Conservation (phyloP, 2,797 vertebrate genomes). For the Acridotheres tristis region DNA sequence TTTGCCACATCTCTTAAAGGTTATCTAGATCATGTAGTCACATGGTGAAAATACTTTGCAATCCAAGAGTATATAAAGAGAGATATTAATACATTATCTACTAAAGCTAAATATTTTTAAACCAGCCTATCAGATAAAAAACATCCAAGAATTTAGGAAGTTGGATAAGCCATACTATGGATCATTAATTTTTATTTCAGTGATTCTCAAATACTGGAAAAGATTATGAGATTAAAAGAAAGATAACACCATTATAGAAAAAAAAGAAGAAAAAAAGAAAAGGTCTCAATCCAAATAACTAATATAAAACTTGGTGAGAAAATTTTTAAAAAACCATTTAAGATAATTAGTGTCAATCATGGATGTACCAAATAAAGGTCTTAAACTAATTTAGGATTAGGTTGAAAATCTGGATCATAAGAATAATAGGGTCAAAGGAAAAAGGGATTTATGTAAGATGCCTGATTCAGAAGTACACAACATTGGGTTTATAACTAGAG, state of each 20-base stretch:
- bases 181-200: constrained; percentile 17
- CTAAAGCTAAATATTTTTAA: constrained; percentile 34
- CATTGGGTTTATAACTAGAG: background rate
- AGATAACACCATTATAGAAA: background rate
- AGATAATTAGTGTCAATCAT: background rate
- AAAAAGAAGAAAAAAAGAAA: background rate
- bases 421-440: constrained; percentile 1
- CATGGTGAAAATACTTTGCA: constrained; percentile 6
- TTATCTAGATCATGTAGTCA: background rate
- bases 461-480: background rate
- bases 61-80: background rate
- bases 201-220: background rate
- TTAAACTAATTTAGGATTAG: constrained; percentile 20
- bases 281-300: background rate
- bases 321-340: background rate
- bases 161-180: background rate
- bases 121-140: constrained; percentile 14
- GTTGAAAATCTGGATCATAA: constrained; percentile 20
- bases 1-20: background rate
- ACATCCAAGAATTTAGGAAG: constrained; percentile 9
- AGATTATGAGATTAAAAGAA: background rate
- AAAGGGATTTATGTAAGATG: background rate
- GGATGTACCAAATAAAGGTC: background rate
- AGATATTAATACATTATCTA: constrained; percentile 18
- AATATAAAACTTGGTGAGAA: background rate